These are phyloP conservation scores for Tenebrio molitor DNA, from an alignment of 1,140 invertebrate genomes.

Conservation along the genomic window DNA sequence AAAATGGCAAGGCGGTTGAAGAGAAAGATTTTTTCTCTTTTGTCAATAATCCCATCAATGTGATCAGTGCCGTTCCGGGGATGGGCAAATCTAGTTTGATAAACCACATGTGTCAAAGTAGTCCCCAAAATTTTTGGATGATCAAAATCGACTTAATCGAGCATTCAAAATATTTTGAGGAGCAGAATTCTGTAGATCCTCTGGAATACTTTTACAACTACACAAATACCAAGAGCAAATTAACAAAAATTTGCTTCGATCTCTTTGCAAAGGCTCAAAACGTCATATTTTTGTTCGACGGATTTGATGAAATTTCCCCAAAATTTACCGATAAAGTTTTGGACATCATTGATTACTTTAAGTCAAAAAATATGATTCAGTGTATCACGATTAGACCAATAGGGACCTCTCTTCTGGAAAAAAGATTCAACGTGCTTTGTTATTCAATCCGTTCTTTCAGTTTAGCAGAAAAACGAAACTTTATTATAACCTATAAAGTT, in stretches of 20 bases:
- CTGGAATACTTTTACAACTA: neutral
- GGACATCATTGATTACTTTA: neutral
- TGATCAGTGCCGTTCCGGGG: neutral
- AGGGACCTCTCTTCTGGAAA: neutral
- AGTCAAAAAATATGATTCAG: neutral
- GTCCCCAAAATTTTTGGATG: neutral
- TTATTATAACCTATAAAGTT: too few relatives aligned
- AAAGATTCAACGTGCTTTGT: neutral
- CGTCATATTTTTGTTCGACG: neutral
- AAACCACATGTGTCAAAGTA: neutral
- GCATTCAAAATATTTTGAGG: neutral
- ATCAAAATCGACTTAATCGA: neutral
- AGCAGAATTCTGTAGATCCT: neutral
- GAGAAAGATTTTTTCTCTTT: neutral
- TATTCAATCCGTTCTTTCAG: too few relatives aligned
- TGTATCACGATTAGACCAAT: neutral
- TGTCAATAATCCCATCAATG: neutral
- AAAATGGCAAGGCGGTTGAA: neutral
- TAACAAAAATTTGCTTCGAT: neutral
- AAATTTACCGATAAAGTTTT: neutral
- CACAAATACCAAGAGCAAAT: neutral
- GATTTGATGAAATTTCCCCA: neutral
- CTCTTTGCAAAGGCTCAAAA: neutral
- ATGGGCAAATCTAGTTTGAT: neutral
- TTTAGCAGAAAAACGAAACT: too few relatives aligned